Evolutionary conservation across 1,140 invertebrate species (phyloP), one percentile per base, ranked within the genome.

Genomic region (Bombus vancouverensis): DNA sequence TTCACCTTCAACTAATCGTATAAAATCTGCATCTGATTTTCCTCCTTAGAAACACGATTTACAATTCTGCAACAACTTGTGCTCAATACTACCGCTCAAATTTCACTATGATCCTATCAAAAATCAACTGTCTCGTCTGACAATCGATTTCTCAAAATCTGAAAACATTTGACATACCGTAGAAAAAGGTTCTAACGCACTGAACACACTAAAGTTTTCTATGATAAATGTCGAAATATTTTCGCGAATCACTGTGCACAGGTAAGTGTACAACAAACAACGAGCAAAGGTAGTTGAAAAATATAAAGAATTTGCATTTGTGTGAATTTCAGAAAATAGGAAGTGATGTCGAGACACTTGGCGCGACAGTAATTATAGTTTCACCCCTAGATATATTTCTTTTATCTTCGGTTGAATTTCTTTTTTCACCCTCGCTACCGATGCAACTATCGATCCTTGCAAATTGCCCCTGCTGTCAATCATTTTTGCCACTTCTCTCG

Each of bases 401-500:
- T 62, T 62, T n/a, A 13, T 1, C 28, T n/a, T 62, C 12, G 28
- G 59, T 62, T 5, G 28, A 62, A 62, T 62, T n/a, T 12, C 3
- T n/a, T 62, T 62, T n/a, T n/a, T 62, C 15, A 42, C 13, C 39
- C 28, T 9, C 71, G 71, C 37, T 13, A n/a, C 28, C 2, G 39
- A 8, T 6, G 71, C 39, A 18, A 9, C 25, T 62, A 62, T n/a
- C 28, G 39, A 47, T 34, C 34, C 13, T 3, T 22, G 77, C 18
- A 68, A 79, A 68, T 79, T 77, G 3, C 37, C 37, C 22, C 13
- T 3, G 3, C 76, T 65, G 59, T 78, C 76, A 44, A 78, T 78
- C 76, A 78, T 65, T 6, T 25, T 9, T 13, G 8, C 3, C 28
- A 32, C 3, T 32, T 22, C 47, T 5, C 32, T 28, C 57, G 3